Base-by-base conservation (phyloP, 2,888 invertebrate species). In the Campoplex capitator region DNA sequence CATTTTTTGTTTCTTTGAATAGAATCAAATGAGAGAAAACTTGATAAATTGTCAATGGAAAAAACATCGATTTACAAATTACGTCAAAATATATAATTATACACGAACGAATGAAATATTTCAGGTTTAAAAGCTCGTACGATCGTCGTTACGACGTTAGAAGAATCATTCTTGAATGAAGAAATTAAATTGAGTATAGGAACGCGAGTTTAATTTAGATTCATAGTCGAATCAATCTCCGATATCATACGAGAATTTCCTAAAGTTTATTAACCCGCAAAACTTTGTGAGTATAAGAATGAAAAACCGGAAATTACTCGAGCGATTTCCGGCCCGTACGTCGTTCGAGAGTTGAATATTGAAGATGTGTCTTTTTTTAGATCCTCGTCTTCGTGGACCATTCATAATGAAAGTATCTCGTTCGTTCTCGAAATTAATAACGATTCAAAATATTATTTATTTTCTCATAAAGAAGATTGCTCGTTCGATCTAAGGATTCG, bases 231-330 rank as follows among this genome's bases (percentile, higher is more conserved):
- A 85, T 85, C 74, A 74, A 82, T 82, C 68, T 68, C 68, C 68
- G 78, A 85, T 85, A 77, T 82, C 74, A 82, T 77, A 78, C 85
- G 28, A 28, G 82, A 54, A 81, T 73, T 28, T 32, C 16, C 32
- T 4, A 32, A 62, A 62, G 62, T 62, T 62, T 32, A 62, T 62
- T 62, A 32, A 62, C 62, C 62, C 16, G 32, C 16, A 13, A 16
- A 16, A 16, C 18, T 45, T 13, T n/a, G 35, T 65, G 7, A 1
- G 62, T 28, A 32, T 35, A 32, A 32, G 32, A 18, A 67, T 54
- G 62, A 62, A 62, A 16, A 62, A 62, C 32, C 16, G 62, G 62
- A 32, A 62, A 62, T 32, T 32, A 32, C 6, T 62, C 16, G 2
- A 32, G 32, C 62, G 32, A 62, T 62, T 28, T 62, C 62, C 62